Evolutionary conservation across 2,888 invertebrate species (phyloP).

Genomic region (Germaria angustata): DNA sequence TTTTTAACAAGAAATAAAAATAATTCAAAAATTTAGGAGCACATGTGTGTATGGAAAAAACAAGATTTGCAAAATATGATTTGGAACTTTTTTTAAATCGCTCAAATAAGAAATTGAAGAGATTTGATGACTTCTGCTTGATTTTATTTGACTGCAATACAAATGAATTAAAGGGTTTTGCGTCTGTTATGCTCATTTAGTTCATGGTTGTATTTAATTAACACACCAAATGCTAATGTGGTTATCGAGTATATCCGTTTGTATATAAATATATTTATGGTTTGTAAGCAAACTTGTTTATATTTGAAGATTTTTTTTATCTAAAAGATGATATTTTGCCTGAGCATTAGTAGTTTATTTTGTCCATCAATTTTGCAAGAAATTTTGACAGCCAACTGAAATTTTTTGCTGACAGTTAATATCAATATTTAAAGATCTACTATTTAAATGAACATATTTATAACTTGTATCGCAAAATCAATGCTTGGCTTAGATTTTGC

Average conservation of each 20-base stretch:
- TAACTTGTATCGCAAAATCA: too few relatives aligned
- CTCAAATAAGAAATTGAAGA: background rate
- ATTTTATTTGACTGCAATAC: constrained; percentile 1
- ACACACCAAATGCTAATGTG: constrained; percentile 46
- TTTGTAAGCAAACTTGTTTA: background rate
- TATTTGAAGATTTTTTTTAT: background rate
- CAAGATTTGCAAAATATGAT: background rate
- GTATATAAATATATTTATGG: background rate
- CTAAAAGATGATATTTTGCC: background rate
- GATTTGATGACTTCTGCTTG: background rate
- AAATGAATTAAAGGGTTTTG: constrained; percentile 7
- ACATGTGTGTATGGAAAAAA: background rate
- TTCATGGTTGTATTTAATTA: constrained; percentile 63
- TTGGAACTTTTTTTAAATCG: background rate
- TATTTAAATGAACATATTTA: too few relatives aligned
- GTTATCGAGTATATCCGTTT: background rate
- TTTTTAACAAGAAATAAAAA: background rate
- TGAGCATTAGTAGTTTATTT: background rate
- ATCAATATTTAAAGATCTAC: too few relatives aligned
- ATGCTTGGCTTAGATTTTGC: too few relatives aligned
- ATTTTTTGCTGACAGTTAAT: background rate
- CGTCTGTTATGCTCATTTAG: constrained; percentile 47
- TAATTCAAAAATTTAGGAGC: background rate
- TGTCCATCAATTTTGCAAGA: background rate
- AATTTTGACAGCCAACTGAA: background rate